Evolutionary conservation across 2,888 invertebrate genomes (phyloP), one percentile per base, ranked within the genome.

Genomic region (Pemphredon lugubris): DNA sequence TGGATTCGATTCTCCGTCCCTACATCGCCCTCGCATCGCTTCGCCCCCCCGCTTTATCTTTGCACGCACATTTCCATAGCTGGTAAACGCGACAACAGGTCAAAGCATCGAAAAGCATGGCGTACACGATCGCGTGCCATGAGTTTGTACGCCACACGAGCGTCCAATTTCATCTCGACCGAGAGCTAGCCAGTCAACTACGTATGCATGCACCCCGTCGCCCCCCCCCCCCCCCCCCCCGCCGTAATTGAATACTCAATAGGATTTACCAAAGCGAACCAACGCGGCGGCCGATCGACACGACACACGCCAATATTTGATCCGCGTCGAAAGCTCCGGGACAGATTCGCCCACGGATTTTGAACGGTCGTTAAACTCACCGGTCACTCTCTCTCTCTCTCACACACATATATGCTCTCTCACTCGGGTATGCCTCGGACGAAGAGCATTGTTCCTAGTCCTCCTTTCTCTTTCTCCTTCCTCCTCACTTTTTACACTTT

Each of bases 221-320:
- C 59, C 58, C 50, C n/a, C n/a, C n/a, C n/a, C 61, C 57, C 65
- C 60, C 14, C 55, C 70, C 53, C 59, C 58, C 50, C 60, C n/a
- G 47, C 42, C 74, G 75, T 82, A 83, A 83, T 83, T 81, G 82
- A 83, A 83, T 83, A 76, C 79, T 83, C 79, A 79, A 83, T 78
- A 79, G 79, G 81, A 83, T 83, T 83, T 83, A 76, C 79, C 83
- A 79, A 81, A 83, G 83, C 74, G 76, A 79, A 64, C 64, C 64
- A 67, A 58, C 61, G 66, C 53, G 55, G 75, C 51, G 44, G 64
- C 32, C 64, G 75, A 77, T 81, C 75, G 79, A 79, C 78, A 77
- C 78, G 75, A 75, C 80, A 72, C 76, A 76, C 81, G 79, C 79
- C 83, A 83, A 83, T 83, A 83, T 83, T 83, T 83, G 79, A 82